A percentile compares a stretch with the other conserved stretches of the same genome.
Evolutionary conservation across 2,888 invertebrate genomes (phyloP).

Genomic region (Epinotia nisella): DNA sequence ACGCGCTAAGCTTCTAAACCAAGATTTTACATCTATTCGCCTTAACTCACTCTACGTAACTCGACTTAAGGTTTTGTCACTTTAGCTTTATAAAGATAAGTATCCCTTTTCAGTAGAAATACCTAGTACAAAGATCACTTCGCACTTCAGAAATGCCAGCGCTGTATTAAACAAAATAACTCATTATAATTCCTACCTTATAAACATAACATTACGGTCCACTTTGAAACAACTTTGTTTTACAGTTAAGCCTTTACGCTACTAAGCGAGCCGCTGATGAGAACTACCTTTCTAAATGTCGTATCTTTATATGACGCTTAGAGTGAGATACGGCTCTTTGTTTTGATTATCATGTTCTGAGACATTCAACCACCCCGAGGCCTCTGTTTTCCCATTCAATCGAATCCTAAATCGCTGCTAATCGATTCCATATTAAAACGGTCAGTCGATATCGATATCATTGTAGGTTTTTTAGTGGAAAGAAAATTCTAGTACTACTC

Average conservation of each 20-base stretch:
- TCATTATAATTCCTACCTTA: background rate
- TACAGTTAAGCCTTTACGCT: background rate
- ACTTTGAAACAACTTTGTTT: background rate
- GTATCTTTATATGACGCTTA: background rate
- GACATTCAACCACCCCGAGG: conserved; percentile 11
- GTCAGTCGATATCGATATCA: background rate
- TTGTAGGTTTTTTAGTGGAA: conserved; percentile 6
- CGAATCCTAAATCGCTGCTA: conserved; percentile 13
- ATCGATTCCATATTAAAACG: conserved; percentile 32
- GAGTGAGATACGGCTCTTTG: background rate
- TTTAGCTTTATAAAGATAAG: no score
- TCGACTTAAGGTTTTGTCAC: no score
- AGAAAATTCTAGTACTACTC: conserved; percentile 9
- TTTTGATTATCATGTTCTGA: background rate
- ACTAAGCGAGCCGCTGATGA: background rate
- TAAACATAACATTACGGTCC: background rate
- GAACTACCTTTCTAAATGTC: background rate
- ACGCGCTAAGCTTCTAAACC: no score
- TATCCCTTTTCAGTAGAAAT: no score
- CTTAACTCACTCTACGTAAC: no score
- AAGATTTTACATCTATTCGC: no score
- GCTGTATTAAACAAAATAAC: background rate
- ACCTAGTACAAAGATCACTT: no score
- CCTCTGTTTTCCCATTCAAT: conserved; percentile 7
- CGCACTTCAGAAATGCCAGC: background rate